A percentile compares a stretch with the other conserved stretches of the same genome.
Conservation (phyloP, 2,797 vertebrate genomes). For the Ceryle rudis region DNA sequence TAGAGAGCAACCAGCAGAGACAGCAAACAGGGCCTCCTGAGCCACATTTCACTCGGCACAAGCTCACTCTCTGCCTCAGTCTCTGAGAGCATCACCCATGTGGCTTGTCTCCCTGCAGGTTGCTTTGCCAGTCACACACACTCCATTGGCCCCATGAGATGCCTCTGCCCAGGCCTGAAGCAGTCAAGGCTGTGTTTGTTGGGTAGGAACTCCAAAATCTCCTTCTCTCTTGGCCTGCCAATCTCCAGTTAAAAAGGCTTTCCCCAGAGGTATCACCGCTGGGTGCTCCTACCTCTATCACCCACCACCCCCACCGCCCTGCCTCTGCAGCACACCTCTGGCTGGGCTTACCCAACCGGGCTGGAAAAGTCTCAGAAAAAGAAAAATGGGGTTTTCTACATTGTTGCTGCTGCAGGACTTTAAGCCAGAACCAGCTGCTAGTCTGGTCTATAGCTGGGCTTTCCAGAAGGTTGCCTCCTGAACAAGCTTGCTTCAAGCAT, state of each 20-base stretch:
- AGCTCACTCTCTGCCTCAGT: not conserved
- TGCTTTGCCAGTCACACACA: not conserved
- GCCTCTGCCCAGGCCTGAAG: not conserved
- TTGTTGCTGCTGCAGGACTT: not conserved
- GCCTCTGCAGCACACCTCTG: not conserved
- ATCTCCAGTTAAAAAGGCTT: not conserved
- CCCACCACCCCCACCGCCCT: too few species aligned
- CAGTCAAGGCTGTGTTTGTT: fast-evolving
- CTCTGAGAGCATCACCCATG: not conserved
- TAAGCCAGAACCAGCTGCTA: not conserved
- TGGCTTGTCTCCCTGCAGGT: too few species aligned
- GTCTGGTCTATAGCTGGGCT: too few species aligned
- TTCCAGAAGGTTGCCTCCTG: not conserved
- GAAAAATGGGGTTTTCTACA: not conserved
- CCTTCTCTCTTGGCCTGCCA: not conserved
- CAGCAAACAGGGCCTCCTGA: not conserved
- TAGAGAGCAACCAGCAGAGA: not conserved
- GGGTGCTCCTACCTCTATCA: not conserved
- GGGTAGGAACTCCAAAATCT: not conserved
- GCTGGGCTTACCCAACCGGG: fast-evolving
- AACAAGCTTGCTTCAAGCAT: fast-evolving
- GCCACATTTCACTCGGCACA: not conserved
- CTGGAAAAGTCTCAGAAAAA: not conserved
- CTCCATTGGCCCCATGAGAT: fast-evolving
- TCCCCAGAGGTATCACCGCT: fast-evolving